Evolutionary conservation across 2,797 vertebrate genomes (phyloP).

Genomic region (Coilia nasus): DNA sequence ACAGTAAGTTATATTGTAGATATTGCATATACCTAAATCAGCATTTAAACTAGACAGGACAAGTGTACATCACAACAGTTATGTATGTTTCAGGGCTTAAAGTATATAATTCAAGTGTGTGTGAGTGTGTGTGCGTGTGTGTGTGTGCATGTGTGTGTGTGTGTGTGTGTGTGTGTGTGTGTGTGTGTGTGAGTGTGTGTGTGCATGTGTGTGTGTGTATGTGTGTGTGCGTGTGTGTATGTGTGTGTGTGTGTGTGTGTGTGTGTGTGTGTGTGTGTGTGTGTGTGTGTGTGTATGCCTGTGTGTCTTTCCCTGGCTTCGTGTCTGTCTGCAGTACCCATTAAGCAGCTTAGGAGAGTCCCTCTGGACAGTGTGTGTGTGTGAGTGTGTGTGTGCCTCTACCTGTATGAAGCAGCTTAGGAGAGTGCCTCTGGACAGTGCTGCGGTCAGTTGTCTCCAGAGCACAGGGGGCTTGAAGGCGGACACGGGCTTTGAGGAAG

Average conservation of each 20-base stretch:
- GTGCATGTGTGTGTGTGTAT: background rate
- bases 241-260: background rate
- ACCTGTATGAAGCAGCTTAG: slow-evolving; percentile 82
- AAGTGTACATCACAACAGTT: too few species aligned
- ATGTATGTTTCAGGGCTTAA: too few species aligned
- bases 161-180: background rate
- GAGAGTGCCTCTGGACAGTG: slow-evolving; percentile 72
- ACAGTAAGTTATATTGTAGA: too few species aligned
- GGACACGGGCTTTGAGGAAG: slow-evolving; percentile 63
- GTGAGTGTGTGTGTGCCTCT: slow-evolving; percentile 17
- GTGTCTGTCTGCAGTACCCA: too few species aligned
- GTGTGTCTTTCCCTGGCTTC: too few species aligned
- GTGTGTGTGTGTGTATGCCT: background rate
- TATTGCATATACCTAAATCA: too few species aligned
- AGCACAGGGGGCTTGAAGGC: slow-evolving; percentile 69
- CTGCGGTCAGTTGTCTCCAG: slow-evolving; percentile 72
- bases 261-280: background rate
- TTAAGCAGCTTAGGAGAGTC: too few species aligned
- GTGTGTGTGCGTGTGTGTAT: background rate
- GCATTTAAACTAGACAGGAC: too few species aligned
- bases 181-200: background rate
- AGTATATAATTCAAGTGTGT: too few species aligned
- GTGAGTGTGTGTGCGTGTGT: slow-evolving; percentile 4
- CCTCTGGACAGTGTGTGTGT: background rate
- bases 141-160: background rate